These are phyloP conservation scores for Yponomeuta cagnagella DNA, from an alignment of 2,888 invertebrate species.

Conservation along the genomic window DNA sequence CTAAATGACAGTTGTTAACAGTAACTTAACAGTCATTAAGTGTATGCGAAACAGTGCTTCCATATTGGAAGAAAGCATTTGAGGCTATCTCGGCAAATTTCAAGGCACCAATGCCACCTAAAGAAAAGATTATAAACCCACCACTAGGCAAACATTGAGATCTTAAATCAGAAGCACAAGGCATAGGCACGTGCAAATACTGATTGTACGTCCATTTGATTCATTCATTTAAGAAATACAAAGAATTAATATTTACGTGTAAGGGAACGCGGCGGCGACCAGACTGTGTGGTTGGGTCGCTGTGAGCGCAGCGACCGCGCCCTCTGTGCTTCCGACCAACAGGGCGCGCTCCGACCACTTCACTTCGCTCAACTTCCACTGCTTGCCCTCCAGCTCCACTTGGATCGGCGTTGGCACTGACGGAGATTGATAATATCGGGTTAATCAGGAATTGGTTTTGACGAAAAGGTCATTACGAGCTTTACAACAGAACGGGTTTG, in stretches of 20 bases:
- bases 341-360: slow-evolving; percentile 43
- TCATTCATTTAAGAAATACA: slow-evolving; percentile 23
- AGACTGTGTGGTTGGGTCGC: slow-evolving; percentile 26
- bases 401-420: slow-evolving; percentile 42
- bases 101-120: no score
- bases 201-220: no score
- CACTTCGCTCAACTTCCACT: slow-evolving; percentile 39
- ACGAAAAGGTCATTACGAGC: not conserved
- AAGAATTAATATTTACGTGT: slow-evolving; percentile 32
- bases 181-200: no score
- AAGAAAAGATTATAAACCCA: no score
- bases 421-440: slow-evolving; percentile 17
- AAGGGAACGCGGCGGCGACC: slow-evolving; percentile 39
- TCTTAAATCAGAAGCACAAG: no score
- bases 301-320: slow-evolving; percentile 64
- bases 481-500: no score
- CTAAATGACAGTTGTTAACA: no score
- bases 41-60: no score
- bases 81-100: no score
- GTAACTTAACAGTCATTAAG: no score
- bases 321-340: slow-evolving; percentile 78
- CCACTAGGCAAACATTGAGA: no score
- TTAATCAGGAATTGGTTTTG: not conserved
- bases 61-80: no score
- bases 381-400: slow-evolving; percentile 43